These are phyloP conservation scores for Malthinus flaveolus DNA, from an alignment of 2,888 invertebrate species.

Conservation along the genomic window DNA sequence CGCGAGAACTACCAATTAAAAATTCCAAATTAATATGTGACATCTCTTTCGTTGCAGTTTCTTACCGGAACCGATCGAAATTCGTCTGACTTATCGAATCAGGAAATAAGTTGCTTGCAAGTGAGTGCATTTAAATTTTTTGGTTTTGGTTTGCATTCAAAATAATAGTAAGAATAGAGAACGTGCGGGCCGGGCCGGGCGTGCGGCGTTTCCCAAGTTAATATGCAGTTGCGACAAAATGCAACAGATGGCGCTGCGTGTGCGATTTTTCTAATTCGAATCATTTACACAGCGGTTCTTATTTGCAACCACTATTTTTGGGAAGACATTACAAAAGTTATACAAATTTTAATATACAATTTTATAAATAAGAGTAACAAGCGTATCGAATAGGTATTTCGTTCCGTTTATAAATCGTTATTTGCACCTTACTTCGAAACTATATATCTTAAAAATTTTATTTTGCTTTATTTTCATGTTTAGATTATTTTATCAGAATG, in stretches of 20 bases:
- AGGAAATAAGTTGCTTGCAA: background rate
- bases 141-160: background rate
- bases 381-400: no score
- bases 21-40: no score
- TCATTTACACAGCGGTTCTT: background rate
- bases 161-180: no score
- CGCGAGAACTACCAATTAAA: no score
- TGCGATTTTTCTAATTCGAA: background rate
- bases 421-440: no score
- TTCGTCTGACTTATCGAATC: background rate
- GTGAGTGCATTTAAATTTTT: conserved; percentile 7
- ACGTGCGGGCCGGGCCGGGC: no score
- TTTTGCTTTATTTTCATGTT: no score
- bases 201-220: background rate
- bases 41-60: conserved; percentile 11
- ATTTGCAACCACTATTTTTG: background rate
- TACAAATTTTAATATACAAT: no score
- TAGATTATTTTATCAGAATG: no score
- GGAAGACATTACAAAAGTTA: background rate
- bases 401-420: no score
- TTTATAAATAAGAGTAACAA: no score
- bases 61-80: conserved; percentile 8
- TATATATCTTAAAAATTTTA: no score
- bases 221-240: background rate
- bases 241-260: background rate